A percentile compares a stretch with the other conserved stretches of the same genome.
phyloP scores from a whole-genome alignment of 2,888 invertebrate species.

The Drosophila anomalata region DNA sequence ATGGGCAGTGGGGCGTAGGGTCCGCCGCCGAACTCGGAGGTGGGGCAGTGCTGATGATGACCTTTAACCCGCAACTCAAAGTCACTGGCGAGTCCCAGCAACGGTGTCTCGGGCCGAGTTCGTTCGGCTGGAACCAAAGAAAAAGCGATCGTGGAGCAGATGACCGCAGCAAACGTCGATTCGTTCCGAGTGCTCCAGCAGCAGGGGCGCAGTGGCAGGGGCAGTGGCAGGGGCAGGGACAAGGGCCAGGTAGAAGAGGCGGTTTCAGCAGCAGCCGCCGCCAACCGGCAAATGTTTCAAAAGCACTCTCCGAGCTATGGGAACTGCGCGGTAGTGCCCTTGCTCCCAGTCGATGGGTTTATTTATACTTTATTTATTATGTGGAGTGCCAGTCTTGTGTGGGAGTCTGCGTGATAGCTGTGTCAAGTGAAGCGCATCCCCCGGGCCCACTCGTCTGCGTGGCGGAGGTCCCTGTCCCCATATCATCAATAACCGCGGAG shows the following conservation, averaged over 20 bases:
- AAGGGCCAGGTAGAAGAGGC: conserved; percentile 10
- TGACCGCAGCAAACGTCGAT: conserved; percentile 82
- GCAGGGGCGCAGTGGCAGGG: conserved; percentile 5
- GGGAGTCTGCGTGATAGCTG: conserved; percentile 10
- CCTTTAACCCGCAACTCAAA: conserved; percentile 71
- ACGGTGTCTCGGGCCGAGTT: conserved; percentile 29
- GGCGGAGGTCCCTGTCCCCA: conserved; percentile 31
- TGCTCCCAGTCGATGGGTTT: too few species aligned
- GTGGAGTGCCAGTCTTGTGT: conserved; percentile 5
- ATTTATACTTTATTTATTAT: too few species aligned
- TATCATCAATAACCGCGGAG: conserved; percentile 67
- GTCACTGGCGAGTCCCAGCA: conserved; percentile 15
- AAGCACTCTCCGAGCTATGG: not conserved
- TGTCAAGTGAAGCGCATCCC: conserved; percentile 61
- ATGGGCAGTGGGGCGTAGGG: not conserved
- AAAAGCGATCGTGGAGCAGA: conserved; percentile 78
- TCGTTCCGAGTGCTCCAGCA: conserved; percentile 80
- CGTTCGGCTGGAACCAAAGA: conserved; percentile 73
- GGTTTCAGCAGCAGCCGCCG: conserved; percentile 20
- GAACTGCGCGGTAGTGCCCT: not conserved
- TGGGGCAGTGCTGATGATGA: conserved; percentile 60
- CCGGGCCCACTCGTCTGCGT: not conserved
- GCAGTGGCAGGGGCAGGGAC: conserved; percentile 31
- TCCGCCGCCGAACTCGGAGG: conserved; percentile 11
- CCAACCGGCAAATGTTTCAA: conserved; percentile 43